These are phyloP conservation scores for Clarias gariepinus DNA, from an alignment of 2,113 vertebrate genomes.

Conservation along the genomic window DNA sequence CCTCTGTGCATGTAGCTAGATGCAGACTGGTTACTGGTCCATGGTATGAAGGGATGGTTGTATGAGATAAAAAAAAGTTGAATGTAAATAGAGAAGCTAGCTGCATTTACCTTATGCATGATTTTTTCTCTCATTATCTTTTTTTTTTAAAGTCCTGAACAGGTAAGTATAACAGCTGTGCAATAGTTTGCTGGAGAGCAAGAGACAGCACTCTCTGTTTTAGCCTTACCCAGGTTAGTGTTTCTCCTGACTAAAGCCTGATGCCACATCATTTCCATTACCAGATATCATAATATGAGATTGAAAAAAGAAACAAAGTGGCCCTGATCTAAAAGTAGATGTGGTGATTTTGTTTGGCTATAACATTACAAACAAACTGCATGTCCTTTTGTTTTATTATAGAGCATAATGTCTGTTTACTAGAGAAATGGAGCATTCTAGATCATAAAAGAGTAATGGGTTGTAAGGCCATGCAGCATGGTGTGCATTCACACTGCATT, in stretches of 20 bases:
- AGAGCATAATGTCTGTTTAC: conserved; percentile 19
- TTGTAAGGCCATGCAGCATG: conserved; percentile 56
- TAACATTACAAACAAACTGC: conserved; percentile 45
- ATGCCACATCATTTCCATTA: conserved; percentile 70
- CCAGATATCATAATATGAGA: conserved; percentile 42
- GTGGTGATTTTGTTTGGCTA: conserved; percentile 46
- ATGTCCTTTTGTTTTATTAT: conserved; percentile 60
- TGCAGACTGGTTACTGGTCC: conserved; percentile 61
- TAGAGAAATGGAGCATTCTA: conserved; percentile 43
- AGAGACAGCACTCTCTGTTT: conserved; percentile 54
- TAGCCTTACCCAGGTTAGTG: conserved; percentile 53
- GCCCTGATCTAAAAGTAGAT: conserved; percentile 43
- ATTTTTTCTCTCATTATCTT: conserved; percentile 37
- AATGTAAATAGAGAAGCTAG: conserved; percentile 47
- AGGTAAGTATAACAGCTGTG: conserved; percentile 66
- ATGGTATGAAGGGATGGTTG: conserved; percentile 39
- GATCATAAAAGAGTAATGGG: conserved; percentile 4
- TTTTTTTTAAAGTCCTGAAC: conserved; percentile 32
- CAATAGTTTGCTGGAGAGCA: conserved; percentile 22
- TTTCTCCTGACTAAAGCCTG: conserved; percentile 57
- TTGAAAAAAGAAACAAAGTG: conserved; percentile 24
- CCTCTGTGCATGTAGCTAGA: conserved; percentile 96
- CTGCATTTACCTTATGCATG: conserved; percentile 60
- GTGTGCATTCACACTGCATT: conserved; percentile 51
- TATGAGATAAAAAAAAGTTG: conserved; percentile 25